phyloP scores from a whole-genome alignment of 1,140 invertebrate genomes.

The Charaxes varanes region DNA sequence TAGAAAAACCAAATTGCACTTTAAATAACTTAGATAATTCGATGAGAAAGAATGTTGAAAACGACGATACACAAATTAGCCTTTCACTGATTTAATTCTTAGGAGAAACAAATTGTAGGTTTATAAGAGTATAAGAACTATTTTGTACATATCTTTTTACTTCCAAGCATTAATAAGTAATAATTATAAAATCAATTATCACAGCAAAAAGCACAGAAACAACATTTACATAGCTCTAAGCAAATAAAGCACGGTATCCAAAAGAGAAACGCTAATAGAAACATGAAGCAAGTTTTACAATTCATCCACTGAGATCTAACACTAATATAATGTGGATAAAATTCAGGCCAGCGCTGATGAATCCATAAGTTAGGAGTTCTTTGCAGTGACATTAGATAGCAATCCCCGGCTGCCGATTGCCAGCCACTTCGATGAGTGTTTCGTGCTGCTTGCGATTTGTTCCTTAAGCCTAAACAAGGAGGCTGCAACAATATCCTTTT shows the following conservation, averaged over 20 bases:
- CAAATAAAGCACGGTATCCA: slow-evolving; percentile 32
- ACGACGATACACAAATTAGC: too few species aligned
- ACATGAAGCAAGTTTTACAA: slow-evolving; percentile 18
- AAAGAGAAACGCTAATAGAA: slow-evolving; percentile 25
- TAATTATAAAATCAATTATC: slow-evolving; percentile 23
- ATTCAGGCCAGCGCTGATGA: slow-evolving; percentile 28
- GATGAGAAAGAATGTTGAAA: too few species aligned
- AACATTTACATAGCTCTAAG: slow-evolving; percentile 30
- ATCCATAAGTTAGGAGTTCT: slow-evolving; percentile 29
- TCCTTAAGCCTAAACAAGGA: background rate
- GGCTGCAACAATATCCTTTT: slow-evolving; percentile 14
- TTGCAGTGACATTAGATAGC: slow-evolving; percentile 30
- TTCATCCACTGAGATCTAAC: slow-evolving; percentile 21
- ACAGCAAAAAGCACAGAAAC: slow-evolving; percentile 27
- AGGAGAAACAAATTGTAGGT: too few species aligned
- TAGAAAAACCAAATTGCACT: too few species aligned
- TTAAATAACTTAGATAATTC: too few species aligned
- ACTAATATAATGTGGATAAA: slow-evolving; percentile 27
- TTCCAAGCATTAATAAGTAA: too few species aligned
- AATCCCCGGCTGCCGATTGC: slow-evolving; percentile 21
- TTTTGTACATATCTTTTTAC: too few species aligned
- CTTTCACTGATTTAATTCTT: too few species aligned
- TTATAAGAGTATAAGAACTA: too few species aligned
- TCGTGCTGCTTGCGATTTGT: background rate
- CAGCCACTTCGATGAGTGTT: background rate